phyloP scores from a whole-genome alignment of 2,113 vertebrate species.

The Talpa occidentalis region DNA sequence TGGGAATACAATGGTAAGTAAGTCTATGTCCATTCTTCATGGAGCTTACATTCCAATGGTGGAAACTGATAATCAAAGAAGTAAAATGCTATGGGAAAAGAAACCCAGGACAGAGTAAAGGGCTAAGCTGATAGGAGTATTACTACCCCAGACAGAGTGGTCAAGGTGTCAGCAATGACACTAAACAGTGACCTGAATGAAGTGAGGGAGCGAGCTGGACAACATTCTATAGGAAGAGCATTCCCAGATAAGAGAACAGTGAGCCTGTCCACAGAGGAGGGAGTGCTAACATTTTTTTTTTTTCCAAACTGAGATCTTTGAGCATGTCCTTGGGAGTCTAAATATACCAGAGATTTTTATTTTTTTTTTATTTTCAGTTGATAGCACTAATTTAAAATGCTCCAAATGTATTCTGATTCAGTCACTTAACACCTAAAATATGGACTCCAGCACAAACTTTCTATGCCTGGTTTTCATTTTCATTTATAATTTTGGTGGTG shows the following conservation, averaged over 20 bases:
- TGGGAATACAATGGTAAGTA: not conserved
- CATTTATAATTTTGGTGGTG: not conserved
- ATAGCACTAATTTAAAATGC: conserved; percentile 27
- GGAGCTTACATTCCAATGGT: not conserved
- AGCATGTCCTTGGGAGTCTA: not conserved
- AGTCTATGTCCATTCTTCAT: not conserved
- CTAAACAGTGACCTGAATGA: not conserved
- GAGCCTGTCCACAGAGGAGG: not conserved
- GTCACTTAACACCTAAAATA: not conserved
- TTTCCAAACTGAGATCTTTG: not conserved
- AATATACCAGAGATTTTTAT: not conserved
- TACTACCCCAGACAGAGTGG: not conserved
- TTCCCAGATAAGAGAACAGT: not conserved
- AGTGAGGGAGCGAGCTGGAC: not conserved
- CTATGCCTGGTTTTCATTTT: not conserved
- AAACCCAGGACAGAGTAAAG: not conserved
- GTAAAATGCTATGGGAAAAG: not conserved
- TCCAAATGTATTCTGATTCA: not conserved
- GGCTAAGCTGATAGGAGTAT: too few relatives aligned
- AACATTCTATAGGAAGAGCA: not conserved
- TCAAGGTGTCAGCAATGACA: not conserved
- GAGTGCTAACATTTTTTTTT: not conserved
- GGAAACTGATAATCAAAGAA: not conserved
- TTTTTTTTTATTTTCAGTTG: not conserved
- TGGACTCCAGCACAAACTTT: not conserved